phyloP scores from a whole-genome alignment of 2,797 vertebrate genomes.

The Tolypeutes matacus region DNA sequence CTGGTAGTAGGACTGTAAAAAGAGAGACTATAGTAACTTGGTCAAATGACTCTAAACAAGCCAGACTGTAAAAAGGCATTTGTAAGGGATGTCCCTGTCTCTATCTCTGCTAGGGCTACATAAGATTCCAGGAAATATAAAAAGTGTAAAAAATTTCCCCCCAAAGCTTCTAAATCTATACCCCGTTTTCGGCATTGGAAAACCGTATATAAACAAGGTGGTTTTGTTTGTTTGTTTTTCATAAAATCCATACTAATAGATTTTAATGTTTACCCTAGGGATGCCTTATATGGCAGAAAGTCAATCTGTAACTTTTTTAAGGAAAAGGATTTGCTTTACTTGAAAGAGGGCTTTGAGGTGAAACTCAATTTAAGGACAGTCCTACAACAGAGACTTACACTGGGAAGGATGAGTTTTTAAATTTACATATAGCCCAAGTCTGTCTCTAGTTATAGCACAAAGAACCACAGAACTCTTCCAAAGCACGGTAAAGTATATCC shows the following conservation, averaged over 20 bases:
- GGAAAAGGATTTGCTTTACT: not conserved
- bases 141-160: not conserved
- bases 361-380: constrained; percentile 18
- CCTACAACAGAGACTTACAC: not conserved
- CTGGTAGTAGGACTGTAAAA: constrained; percentile 1
- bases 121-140: not conserved
- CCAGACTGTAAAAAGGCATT: not conserved
- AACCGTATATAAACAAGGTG: not conserved
- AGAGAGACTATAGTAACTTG: constrained; percentile 31
- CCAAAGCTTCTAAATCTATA: not conserved
- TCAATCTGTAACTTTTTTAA: not conserved
- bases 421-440: constrained; percentile 31
- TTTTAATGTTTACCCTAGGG: not conserved
- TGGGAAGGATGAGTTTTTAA: not conserved
- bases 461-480: not conserved
- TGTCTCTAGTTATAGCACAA: not conserved
- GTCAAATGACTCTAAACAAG: constrained; percentile 16
- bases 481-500: not conserved
- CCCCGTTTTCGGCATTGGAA: not conserved
- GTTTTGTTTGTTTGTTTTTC: too few species aligned
- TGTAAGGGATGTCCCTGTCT: not conserved
- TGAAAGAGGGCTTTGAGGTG: not conserved
- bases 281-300: not conserved
- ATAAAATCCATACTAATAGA: not conserved
- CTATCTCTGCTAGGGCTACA: not conserved